Evolutionary conservation across 37 sponge, comb jelly and placozoan genomes (phyloP).

Genomic region (Agelas oroides): DNA sequence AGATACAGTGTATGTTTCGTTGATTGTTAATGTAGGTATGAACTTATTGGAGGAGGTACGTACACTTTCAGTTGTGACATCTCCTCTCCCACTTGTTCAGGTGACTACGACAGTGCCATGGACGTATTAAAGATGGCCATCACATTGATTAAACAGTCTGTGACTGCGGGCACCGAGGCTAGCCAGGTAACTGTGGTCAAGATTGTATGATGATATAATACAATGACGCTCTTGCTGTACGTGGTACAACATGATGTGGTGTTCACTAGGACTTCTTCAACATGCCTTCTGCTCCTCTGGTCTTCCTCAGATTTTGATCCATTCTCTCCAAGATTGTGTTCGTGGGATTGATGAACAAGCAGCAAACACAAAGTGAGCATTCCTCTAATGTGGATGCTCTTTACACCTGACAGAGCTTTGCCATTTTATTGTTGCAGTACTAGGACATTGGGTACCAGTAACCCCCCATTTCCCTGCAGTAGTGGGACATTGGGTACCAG

Average conservation of each 20-base stretch:
- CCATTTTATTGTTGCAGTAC: too few species aligned
- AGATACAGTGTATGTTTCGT: too few species aligned
- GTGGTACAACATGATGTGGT: not conserved
- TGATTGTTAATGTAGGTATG: too few species aligned
- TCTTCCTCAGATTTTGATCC: conserved; percentile 68
- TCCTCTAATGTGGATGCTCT: too few species aligned
- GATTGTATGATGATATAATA: not conserved
- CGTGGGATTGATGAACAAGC: conserved; percentile 66
- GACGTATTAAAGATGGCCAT: conserved; percentile 88
- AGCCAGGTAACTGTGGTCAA: conserved; percentile 39
- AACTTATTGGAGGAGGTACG: too few species aligned
- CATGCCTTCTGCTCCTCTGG: too few species aligned
- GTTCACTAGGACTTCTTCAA: not conserved
- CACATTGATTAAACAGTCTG: conserved; percentile 89
- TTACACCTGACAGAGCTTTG: too few species aligned
- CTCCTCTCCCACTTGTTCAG: too few species aligned
- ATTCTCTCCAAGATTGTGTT: conserved; percentile 83
- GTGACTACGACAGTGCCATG: conserved; percentile 86
- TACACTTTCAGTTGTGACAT: too few species aligned
- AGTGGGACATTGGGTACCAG: too few species aligned
- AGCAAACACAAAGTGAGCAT: not conserved
- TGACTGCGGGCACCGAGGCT: conserved; percentile 71
- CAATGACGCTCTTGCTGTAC: not conserved
- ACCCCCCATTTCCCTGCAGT: too few species aligned
- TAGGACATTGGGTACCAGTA: too few species aligned